Evolutionary conservation across 2,797 vertebrate genomes (phyloP).

Genomic region (Telmatherina bonti): DNA sequence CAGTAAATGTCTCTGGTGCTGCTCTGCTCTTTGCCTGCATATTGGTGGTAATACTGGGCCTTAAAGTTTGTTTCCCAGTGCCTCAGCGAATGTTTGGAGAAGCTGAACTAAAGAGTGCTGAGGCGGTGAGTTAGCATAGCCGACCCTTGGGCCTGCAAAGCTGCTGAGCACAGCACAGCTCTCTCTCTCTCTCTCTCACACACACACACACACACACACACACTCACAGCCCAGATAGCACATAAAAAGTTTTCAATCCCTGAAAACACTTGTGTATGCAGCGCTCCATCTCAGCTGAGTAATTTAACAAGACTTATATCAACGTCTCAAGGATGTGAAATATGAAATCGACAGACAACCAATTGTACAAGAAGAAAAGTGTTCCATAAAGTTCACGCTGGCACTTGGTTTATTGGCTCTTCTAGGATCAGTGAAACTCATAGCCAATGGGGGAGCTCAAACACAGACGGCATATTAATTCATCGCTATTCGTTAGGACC

Average conservation of each 20-base stretch:
- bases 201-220: constrained; percentile 41
- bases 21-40: constrained; percentile 74
- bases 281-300: constrained; percentile 79
- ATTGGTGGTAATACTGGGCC: constrained; percentile 76
- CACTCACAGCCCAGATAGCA: constrained; percentile 71
- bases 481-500: constrained; percentile 81
- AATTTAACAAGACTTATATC: constrained; percentile 83
- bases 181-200: constrained; percentile 44
- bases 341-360: constrained; percentile 80
- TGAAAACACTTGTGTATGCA: constrained; percentile 78
- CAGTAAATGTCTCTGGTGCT: constrained; percentile 66
- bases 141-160: constrained; percentile 82
- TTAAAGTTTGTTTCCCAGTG: constrained; percentile 79
- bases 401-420: constrained; percentile 76
- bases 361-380: constrained; percentile 76
- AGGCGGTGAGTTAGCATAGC: constrained; percentile 82
- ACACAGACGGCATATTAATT: constrained; percentile 84
- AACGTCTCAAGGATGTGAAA: constrained; percentile 79
- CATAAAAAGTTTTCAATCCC: constrained; percentile 83
- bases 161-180: constrained; percentile 85
- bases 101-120: constrained; percentile 78
- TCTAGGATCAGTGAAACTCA: constrained; percentile 76
- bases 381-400: constrained; percentile 80
- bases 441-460: constrained; percentile 75
- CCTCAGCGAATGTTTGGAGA: constrained; percentile 80